Conservation (phyloP, 2,797 vertebrate genomes). For the Rhynchotus rufescens region DNA sequence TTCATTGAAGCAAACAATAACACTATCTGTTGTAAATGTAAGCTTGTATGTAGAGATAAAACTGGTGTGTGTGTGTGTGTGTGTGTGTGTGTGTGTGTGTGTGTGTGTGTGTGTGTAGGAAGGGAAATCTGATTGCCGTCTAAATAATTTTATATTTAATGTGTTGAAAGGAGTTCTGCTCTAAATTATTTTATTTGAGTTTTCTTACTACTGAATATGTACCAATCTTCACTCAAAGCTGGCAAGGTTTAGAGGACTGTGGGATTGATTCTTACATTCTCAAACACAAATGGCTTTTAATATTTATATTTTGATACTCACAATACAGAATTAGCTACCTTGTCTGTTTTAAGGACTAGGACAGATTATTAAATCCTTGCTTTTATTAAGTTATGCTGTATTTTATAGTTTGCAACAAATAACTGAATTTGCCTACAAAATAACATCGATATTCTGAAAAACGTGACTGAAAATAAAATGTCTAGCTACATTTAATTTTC, state of each 20-base stretch:
- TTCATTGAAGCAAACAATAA: neutral
- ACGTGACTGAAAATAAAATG: neutral
- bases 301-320: neutral
- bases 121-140: neutral
- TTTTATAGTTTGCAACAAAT: neutral
- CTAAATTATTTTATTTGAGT: neutral
- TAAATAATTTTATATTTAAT: neutral
- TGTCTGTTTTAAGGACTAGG: neutral
- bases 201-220: neutral
- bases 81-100: neutral
- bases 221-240: neutral
- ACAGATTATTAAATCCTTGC: neutral
- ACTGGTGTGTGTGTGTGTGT: neutral
- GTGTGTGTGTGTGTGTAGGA: neutral
- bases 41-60: neutral
- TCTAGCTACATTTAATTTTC: neutral
- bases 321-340: neutral
- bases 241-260: neutral
- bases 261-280: neutral
- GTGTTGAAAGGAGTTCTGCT: neutral
- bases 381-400: neutral
- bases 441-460: neutral
- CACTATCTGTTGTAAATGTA: neutral
- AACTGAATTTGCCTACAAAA: neutral
- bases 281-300: neutral